Evolutionary conservation across 2,888 invertebrate genomes (phyloP).

Genomic region (Nineta flava): DNA sequence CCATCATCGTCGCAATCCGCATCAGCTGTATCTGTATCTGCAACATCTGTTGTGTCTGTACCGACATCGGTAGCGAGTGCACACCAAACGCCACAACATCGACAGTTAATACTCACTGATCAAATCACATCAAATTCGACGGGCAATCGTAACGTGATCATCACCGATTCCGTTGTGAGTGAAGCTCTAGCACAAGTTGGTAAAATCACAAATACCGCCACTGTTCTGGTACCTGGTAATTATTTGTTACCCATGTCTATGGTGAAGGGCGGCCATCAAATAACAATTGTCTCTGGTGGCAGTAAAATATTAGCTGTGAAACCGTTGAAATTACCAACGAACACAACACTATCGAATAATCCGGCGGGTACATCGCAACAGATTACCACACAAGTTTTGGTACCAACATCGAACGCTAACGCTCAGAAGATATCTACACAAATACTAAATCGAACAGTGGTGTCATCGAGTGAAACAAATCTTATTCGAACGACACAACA

Average conservation of each 20-base stretch:
- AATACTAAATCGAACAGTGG: not conserved
- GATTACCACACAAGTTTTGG: constrained; percentile 13
- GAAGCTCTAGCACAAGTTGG: constrained; percentile 46
- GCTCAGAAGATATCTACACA: not conserved
- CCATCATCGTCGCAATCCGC: not conserved
- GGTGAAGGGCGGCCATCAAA: constrained; percentile 55
- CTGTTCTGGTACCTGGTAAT: constrained; percentile 54
- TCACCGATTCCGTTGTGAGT: constrained; percentile 38
- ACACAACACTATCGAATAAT: constrained; percentile 21
- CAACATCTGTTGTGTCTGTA: not conserved
- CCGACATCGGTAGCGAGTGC: not conserved
- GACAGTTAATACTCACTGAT: constrained; percentile 23
- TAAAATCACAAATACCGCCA: constrained; percentile 44
- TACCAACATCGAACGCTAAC: constrained; percentile 7
- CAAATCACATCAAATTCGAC: constrained; percentile 14
- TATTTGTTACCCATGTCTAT: constrained; percentile 55
- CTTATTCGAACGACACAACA: not conserved
- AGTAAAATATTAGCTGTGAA: constrained; percentile 30
- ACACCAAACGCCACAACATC: constrained; percentile 8
- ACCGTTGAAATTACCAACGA: constrained; percentile 18
- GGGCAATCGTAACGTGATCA: constrained; percentile 39
- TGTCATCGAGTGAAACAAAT: not conserved
- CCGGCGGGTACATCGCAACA: constrained; percentile 12
- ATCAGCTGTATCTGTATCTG: not conserved
- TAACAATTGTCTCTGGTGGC: constrained; percentile 54